Base-by-base conservation (phyloP, 2,113 vertebrate genomes). In the Ochotona princeps region DNA sequence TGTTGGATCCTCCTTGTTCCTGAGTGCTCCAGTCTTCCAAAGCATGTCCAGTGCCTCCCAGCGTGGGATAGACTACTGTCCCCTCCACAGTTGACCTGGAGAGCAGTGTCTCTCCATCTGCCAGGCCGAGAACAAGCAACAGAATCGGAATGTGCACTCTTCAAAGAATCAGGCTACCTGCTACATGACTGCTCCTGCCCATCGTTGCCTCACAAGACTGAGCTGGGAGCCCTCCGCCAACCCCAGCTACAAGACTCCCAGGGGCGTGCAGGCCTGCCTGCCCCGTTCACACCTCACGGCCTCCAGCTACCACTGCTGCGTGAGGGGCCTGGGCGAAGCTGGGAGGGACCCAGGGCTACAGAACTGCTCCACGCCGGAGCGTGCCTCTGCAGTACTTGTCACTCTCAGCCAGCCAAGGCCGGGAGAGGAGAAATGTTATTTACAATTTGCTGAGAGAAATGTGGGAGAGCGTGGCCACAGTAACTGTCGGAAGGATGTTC, bases 341-440 rank as follows among this genome's bases (percentile, higher is more conserved):
- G 38, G 38, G 38, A 44, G 38, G 38, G 38, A 44, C 38, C 38
- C 38, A 44, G 38, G 38, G 38, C 38, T 44, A 44, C 38, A 44
- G 38, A 44, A 44, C 38, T 6, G 6, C 38, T 44, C 38, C 38
- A 44, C 6, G 38, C 38, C 38, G 38, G 38, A 44, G 38, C 38
- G 38, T 44, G 44, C 61, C 13, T 75, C 78, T 28, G 66, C 51
- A 14, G 95, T 83, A 83, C 79, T 44, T 65, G 66, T 75, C 96
- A 93, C 85, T 95, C 83, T 86, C 94, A 96, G 87, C 92, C 49
- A 95, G 91, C 95, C 90, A 93, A 85, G 88, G 95, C 69, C 11
- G 83, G 75, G 95, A 70, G 92, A 93, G 76, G 72, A 49, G 20
- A 92, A 96, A 32, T 83, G 38, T 67, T 44, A 97, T 93, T 97